A percentile compares a stretch with the other conserved stretches of the same genome.
These are phyloP conservation scores for Odocoileus hemionus DNA, from an alignment of 2,113 vertebrate genomes.

Conservation along the genomic window DNA sequence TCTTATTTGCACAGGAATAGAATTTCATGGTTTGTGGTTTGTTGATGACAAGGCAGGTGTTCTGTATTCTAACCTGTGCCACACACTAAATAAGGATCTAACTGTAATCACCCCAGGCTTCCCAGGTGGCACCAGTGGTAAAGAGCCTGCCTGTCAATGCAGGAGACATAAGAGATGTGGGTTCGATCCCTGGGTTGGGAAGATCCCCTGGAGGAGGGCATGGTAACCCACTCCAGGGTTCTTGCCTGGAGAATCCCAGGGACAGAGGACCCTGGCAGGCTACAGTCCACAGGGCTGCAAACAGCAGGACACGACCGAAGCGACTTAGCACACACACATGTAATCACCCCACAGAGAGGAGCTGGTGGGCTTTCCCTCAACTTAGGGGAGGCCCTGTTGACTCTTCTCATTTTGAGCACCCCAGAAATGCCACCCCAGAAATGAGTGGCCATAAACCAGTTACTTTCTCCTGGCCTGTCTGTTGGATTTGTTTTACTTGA, in stretches of 20 bases:
- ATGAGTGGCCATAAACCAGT: background rate
- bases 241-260: background rate
- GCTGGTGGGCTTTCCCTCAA: background rate
- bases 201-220: background rate
- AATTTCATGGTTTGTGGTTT: background rate
- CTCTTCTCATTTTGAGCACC: background rate
- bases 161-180: background rate
- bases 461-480: background rate
- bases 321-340: background rate
- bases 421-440: background rate
- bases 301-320: background rate
- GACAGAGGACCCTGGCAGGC: background rate
- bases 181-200: background rate
- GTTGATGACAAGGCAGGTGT: constrained; percentile 6
- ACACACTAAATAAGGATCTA: background rate
- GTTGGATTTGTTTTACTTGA: background rate
- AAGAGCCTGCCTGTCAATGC: background rate
- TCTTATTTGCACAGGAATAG: constrained; percentile 47
- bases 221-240: background rate
- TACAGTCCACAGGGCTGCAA: background rate
- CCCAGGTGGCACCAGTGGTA: background rate
- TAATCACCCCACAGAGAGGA: background rate
- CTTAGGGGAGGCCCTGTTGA: background rate
- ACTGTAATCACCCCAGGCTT: background rate
- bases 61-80: background rate